Evolutionary conservation across 1,140 invertebrate species (phyloP).

Genomic region (Hermetia illucens): DNA sequence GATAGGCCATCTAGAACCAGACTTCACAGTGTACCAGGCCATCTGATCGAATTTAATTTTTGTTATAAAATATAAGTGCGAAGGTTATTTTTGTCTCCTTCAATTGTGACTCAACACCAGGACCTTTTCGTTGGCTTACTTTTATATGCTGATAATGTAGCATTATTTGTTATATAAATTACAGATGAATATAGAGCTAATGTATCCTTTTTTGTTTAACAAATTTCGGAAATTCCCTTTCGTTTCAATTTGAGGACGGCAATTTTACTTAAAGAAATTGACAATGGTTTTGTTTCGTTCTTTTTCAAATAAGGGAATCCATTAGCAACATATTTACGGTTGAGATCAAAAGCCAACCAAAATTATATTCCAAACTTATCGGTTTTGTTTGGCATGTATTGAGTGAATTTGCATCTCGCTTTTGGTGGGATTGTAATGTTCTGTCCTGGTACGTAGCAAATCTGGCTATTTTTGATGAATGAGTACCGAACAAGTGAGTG

Average conservation of each 20-base stretch:
- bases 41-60: neutral
- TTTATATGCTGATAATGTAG: neutral
- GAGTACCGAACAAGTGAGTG: neutral
- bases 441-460: neutral
- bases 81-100: neutral
- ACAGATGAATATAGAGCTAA: neutral
- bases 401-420: constrained; percentile 22
- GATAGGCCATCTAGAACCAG: neutral
- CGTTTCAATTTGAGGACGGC: constrained; percentile 11
- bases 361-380: constrained; percentile 10
- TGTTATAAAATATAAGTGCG: neutral
- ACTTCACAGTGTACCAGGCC: neutral
- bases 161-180: neutral
- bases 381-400: constrained; percentile 26
- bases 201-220: neutral
- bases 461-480: neutral
- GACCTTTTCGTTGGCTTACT: neutral
- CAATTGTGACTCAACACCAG: neutral
- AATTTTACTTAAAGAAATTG: constrained; percentile 9
- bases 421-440: constrained; percentile 9
- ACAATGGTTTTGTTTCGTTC: constrained; percentile 11
- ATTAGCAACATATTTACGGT: constrained; percentile 2
- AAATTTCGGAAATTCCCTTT: neutral
- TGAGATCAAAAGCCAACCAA: constrained; percentile 5
- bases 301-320: constrained; percentile 11